phyloP scores from a whole-genome alignment of 1,140 invertebrate genomes.

The Drosophila truncata region DNA sequence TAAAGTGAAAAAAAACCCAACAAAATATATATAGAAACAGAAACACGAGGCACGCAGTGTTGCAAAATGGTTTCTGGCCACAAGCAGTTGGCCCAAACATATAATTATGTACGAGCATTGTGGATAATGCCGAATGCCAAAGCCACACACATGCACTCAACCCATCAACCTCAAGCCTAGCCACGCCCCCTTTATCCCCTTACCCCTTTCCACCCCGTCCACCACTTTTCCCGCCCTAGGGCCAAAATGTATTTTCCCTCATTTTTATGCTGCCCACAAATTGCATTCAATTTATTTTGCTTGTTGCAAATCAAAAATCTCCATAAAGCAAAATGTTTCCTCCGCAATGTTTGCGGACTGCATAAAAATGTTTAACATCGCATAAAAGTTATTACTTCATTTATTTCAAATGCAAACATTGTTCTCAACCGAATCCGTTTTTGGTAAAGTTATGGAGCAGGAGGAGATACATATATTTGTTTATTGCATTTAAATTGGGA shows the following conservation, averaged over 20 bases:
- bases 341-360: conserved; percentile 54
- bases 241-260: conserved; percentile 64
- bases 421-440: conserved; percentile 57
- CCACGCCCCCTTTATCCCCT: conserved; percentile 10
- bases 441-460: conserved; percentile 7
- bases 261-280: conserved; percentile 77
- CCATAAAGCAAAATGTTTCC: conserved; percentile 76
- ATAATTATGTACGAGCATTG: conserved; percentile 68
- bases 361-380: conserved; percentile 73
- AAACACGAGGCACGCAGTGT: conserved; percentile 31
- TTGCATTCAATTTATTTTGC: conserved; percentile 80
- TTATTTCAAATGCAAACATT: conserved; percentile 82
- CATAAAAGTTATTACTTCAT: conserved; percentile 83
- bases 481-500: conserved; percentile 53
- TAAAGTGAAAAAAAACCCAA: neutral
- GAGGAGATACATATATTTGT: conserved; percentile 28
- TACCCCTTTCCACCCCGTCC: neutral
- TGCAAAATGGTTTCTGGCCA: conserved; percentile 54
- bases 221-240: conserved; percentile 8
- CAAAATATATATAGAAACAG: conserved; percentile 1
- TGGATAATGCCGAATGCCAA: conserved; percentile 35
- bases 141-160: conserved; percentile 38
- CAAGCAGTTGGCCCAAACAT: conserved; percentile 53
- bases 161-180: conserved; percentile 7
- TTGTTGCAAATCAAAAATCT: conserved; percentile 82